Evolutionary conservation across 2,113 vertebrate species (phyloP), one percentile per base, ranked within the genome.

Genomic region (Corythaixoides concolor): DNA sequence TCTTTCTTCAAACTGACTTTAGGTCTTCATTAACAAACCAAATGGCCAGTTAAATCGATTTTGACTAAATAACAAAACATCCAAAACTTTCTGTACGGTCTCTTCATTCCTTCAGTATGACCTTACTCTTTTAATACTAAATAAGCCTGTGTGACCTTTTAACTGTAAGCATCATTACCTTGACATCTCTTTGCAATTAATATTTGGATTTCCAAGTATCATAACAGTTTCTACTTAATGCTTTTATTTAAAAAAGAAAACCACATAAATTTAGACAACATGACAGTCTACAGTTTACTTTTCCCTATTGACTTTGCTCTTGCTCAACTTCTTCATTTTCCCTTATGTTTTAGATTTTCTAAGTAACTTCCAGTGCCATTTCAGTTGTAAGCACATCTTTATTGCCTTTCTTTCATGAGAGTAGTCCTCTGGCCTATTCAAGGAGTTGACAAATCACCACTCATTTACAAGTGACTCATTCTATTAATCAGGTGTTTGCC

Each of bases 391-490:
- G 98, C 97, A 89, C 62, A 83, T 94, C 93, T 97, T 98, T 98
- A 98, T 95, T 98, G 90, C 93, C 91, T 93, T 97, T 97, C 93
- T 97, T 97, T 98, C 97, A 97, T 97, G 95, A 98, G 86, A 98
- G 96, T 98, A 98, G 97, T 98, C 97, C 93, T 97, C 74, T 58
- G 95, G 85, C 87, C 91, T 95, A 95, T 98, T 98, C 96, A 97
- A 96, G 93, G 76, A 95, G 89, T 82, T 94, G 93, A 95, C 94
- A 97, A 81, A 89, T 97, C 91, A 89, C 69, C 78, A 94, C 95
- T 97, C 97, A 98, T 98, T 98, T 98, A 98, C 95, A 98, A 97
- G 94, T 97, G 96, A 98, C 91, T 95, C 83, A 96, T 95, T 97
- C 98, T 98, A 98, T 98, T 98, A 97, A 98, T 98, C 91, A 93